phyloP scores from a whole-genome alignment of 2,888 invertebrate species.

The Drosophila nigricruria region DNA sequence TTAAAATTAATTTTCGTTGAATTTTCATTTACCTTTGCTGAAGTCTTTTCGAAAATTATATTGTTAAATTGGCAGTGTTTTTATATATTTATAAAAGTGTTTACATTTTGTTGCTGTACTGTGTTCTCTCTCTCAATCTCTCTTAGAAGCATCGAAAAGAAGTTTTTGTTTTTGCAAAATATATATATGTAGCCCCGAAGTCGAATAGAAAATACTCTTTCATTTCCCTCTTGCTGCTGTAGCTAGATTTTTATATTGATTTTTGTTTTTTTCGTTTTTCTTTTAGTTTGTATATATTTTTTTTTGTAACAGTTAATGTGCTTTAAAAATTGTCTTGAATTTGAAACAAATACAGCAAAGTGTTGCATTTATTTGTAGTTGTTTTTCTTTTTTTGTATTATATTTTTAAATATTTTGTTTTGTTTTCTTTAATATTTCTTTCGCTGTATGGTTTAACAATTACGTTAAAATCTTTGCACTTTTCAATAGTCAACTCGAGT shows the following conservation, averaged over 20 bases:
- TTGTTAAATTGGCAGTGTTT: slow-evolving; percentile 54
- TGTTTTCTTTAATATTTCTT: slow-evolving; percentile 50
- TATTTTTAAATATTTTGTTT: slow-evolving; percentile 19
- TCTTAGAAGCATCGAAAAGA: slow-evolving; percentile 37
- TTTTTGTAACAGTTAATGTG: slow-evolving; percentile 63
- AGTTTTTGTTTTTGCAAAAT: slow-evolving; percentile 21
- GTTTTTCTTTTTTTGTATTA: slow-evolving; percentile 16
- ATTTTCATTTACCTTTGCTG: slow-evolving; percentile 8
- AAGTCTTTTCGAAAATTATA: slow-evolving; percentile 38
- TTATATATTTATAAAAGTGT: slow-evolving; percentile 12
- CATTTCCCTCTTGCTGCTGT: slow-evolving; percentile 5
- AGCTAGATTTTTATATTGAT: slow-evolving; percentile 5
- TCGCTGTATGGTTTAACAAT: slow-evolving; percentile 82
- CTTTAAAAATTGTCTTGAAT: slow-evolving; percentile 68
- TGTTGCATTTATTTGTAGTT: slow-evolving; percentile 43
- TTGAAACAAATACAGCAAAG: slow-evolving; percentile 77
- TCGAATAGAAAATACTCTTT: slow-evolving; percentile 20
- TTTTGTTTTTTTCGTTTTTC: slow-evolving; percentile 6
- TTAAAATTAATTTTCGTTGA: slow-evolving; percentile 38
- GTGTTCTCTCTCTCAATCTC: slow-evolving; percentile 1
- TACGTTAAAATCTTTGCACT: slow-evolving; percentile 79
- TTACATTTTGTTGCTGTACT: slow-evolving; percentile 44
- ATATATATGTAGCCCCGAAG: slow-evolving; percentile 28
- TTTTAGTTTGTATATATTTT: slow-evolving; percentile 20
- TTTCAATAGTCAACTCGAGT: slow-evolving; percentile 76